A percentile compares a stretch with the other conserved stretches of the same genome.
These are phyloP conservation scores for Leucosticte australis DNA, from an alignment of 2,113 vertebrate species.

Conservation along the genomic window DNA sequence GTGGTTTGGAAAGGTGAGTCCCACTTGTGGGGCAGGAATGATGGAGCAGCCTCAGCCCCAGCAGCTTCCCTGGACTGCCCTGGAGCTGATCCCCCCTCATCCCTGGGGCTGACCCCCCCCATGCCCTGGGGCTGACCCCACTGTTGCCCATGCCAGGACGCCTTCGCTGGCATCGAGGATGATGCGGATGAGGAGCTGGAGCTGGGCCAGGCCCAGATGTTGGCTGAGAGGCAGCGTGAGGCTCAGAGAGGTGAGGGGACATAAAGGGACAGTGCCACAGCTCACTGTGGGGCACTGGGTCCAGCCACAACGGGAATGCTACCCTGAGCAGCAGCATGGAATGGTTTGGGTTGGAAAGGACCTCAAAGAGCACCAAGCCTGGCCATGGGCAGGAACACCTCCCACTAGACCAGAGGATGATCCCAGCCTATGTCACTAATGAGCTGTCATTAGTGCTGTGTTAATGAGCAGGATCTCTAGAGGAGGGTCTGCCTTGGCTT, in stretches of 20 bases:
- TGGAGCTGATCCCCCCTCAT: not conserved
- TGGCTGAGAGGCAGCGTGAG: slow-evolving; percentile 58
- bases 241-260: not conserved
- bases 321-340: not conserved
- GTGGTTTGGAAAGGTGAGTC: slow-evolving; percentile 93
- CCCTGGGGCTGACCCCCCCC: no score
- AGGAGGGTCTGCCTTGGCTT: not conserved
- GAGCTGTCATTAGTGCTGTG: accelerated
- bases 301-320: accelerated
- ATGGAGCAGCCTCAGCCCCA: not conserved
- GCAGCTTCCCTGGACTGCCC: not conserved
- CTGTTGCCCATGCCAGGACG: slow-evolving; percentile 69
- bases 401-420: not conserved
- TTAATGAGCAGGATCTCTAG: not conserved
- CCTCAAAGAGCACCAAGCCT: not conserved
- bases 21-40: not conserved
- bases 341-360: not conserved
- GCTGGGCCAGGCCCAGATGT: slow-evolving; percentile 81
- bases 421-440: accelerated
- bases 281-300: not conserved
- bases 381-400: not conserved
- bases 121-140: accelerated
- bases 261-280: not conserved
- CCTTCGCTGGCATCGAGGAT: slow-evolving; percentile 86
- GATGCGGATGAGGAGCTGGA: slow-evolving; percentile 83